phyloP scores from a whole-genome alignment of 2,797 vertebrate genomes.

The Bovichtus variegatus region DNA sequence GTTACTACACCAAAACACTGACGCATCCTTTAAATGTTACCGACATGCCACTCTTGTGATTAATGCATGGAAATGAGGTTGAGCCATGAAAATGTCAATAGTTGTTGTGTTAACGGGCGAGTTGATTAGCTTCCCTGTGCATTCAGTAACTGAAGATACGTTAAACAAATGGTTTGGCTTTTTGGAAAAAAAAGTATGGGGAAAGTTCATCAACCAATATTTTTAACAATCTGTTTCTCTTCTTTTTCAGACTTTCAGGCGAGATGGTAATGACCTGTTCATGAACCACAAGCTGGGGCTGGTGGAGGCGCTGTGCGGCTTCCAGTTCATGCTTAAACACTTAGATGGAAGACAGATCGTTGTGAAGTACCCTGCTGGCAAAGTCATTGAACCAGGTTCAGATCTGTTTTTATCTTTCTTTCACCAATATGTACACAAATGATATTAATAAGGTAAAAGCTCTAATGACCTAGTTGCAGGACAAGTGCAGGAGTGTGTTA shows the following conservation, averaged over 20 bases:
- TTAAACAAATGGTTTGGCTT: background rate
- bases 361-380: conserved; percentile 96
- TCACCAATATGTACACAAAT: background rate
- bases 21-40: background rate
- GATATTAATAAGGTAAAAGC: background rate
- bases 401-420: background rate
- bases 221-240: background rate
- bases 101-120: background rate
- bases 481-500: background rate
- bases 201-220: background rate
- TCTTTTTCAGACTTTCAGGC: conserved; percentile 88
- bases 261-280: conserved; percentile 94
- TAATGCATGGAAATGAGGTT: background rate
- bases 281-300: conserved; percentile 97
- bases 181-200: background rate
- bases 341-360: conserved; percentile 96
- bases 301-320: conserved; percentile 97
- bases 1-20: background rate
- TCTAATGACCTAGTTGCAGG: background rate
- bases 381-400: conserved; percentile 97
- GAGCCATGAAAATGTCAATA: background rate
- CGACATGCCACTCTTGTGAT: background rate
- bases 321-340: conserved; percentile 98
- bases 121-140: background rate
- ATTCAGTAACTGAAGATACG: background rate